Evolutionary conservation across 1,140 invertebrate genomes (phyloP), one percentile per base, ranked within the genome.

Genomic region (Pteromalus puparum): DNA sequence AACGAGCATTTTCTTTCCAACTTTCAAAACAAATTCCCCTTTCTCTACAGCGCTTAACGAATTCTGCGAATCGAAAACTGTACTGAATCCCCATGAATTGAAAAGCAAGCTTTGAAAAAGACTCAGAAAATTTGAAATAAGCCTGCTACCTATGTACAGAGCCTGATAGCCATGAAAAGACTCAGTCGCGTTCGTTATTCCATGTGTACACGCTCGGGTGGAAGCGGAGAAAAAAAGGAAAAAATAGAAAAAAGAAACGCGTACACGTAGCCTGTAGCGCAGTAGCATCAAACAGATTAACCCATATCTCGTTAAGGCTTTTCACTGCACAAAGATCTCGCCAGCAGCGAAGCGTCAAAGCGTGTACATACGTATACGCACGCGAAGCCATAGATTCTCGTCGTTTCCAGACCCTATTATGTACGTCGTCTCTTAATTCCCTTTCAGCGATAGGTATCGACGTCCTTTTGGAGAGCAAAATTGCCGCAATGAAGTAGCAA

Each of bases 221-320:
- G 9, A 42, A 1, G 38, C 10, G 10, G 38, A 42, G 30, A 34
- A 34, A 34, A 34, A 42, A 42, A 10, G 38, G 38, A 42, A 7
- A 42, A 42, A 6, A 34, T 9, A 42, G 38, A 42, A 72, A 30
- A 30, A 72, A 72, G 24, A 72, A 72, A 18, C n/a, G 61, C n/a
- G 13, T 18, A 12, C 18, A 7, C 61, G 61, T 21, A 5, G 68
- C 26, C 21, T 12, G 12, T 12, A 81, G 68, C 79, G 68, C 13
- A 15, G 15, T 65, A 75, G 72, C 68, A 70, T 73, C 30, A 48
- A 73, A 46, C 48, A 76, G 83, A 81, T 81, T 80, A 84, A 73
- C 76, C 83, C 61, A 79, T 84, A 84, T 84, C 30, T 34, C 30
- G 30, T 34, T 34, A 34, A 34, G 30, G 30, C 30, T 34, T 34